Conservation (phyloP, 1,140 invertebrate species). For the Magallana gigas region DNA sequence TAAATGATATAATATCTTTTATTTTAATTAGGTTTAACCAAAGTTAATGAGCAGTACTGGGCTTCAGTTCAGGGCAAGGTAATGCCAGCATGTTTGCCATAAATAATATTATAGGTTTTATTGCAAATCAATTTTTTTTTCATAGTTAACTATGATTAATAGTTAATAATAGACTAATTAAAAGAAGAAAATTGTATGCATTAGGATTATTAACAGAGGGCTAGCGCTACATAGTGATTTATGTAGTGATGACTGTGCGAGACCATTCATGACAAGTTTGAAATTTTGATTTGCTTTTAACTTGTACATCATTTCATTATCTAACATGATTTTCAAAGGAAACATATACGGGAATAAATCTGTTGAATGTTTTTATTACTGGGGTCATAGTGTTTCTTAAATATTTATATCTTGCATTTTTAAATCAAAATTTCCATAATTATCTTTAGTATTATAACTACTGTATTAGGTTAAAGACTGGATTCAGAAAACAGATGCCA, state of each 20-base stretch:
- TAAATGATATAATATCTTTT: no score
- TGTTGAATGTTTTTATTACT: not conserved
- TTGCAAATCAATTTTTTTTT: no score
- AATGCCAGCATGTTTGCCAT: not conserved
- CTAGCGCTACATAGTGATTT: no score
- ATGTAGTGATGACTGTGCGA: no score
- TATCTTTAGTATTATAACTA: not conserved
- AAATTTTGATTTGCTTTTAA: not conserved
- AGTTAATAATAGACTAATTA: no score
- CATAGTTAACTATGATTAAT: no score
- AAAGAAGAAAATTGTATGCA: no score
- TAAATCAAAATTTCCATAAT: not conserved
- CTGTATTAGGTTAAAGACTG: slow-evolving; percentile 4
- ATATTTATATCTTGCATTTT: not conserved
- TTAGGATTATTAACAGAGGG: no score
- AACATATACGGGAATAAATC: not conserved
- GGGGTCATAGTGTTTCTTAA: not conserved
- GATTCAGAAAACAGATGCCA: not conserved
- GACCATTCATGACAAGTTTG: not conserved
- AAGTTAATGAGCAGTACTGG: no score
- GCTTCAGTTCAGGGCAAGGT: slow-evolving; percentile 1
- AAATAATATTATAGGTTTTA: not conserved
- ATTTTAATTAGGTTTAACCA: no score
- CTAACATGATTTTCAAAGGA: not conserved
- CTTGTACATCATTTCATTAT: not conserved